Base-by-base conservation (phyloP, 1,140 invertebrate species). In the Brachionus manjavacas region DNA sequence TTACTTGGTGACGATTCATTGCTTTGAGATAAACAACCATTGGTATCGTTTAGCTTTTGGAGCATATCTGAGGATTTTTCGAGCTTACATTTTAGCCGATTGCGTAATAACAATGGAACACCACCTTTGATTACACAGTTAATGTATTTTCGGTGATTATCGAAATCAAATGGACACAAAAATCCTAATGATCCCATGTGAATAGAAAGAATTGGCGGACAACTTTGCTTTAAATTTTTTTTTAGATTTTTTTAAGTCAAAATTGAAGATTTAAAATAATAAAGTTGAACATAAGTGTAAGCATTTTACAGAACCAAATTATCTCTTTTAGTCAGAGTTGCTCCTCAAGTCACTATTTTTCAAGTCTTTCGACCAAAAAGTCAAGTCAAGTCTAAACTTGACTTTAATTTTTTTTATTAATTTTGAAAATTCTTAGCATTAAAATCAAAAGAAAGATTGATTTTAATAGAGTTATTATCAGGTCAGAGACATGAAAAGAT, bases 121-220 rank as follows among this genome's bases (percentile, higher is more conserved):
- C 79, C 79, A 39, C 79, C 79, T 68, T 81, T 81, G 7, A 81
- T 16, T 43, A 81, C 79, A 64, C 79, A 41, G n/a, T 81, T 81
- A 0, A 81, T 60, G 31, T 81, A 81, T 64, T 81, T 46, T 43
- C 41, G 49, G 31, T 81, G 60, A 46, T 60, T 81, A 39, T 70
- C 43, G 16, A 84, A 70, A 25, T 84, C 66, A 35, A 84, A 84
- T 9, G 81, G 66, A 68, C 60, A 70, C 35, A 84, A 49, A 49
- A 84, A 84, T 12, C 84, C 84, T 2, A 84, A 16, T 16, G 84
- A 84, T 12, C 84, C 84, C 52, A 79, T 43, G 7, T 78, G 35
- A 66, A 84, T 76, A n/a, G 84, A 68, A 8, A 84, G 11, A 25
- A 84, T 55, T 9, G 84, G 84, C 11, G 84, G 84, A 46, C 84